Evolutionary conservation across 2,888 invertebrate species (phyloP), one percentile per base, ranked within the genome.

Genomic region (Monoplex corrugatus): DNA sequence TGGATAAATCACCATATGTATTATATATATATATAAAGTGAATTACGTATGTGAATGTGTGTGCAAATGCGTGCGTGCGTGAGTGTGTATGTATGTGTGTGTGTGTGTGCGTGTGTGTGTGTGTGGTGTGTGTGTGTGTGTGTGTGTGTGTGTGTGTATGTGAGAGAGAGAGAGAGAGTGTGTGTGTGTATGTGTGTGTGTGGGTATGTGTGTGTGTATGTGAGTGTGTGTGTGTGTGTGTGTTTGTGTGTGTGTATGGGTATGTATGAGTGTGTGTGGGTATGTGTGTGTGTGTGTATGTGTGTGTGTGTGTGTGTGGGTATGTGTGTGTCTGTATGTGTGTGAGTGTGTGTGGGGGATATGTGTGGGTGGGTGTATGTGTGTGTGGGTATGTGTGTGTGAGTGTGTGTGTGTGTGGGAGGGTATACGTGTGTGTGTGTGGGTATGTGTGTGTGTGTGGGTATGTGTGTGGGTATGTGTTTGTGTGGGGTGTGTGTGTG

Each of bases 91-190:
- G 50, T 50, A 19, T 50, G 50, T 50, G 50, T 50, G 50, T 50
- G 19, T 19, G 50, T 13, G 50, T 8, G 10, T 50, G 50, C 19
- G 50, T 50, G 50, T 50, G 10, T 19, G 72, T 72, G 72, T 72
- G n/a, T 2, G 72, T 72, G 78, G 8, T 72, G 72, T 72, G 72
- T n/a, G 72, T 72, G 72, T 72, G 72, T n/a, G 72, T 50, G 50
- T 50, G 50, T 50, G n/a, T 80, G 80, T 80, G 23, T 16, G 80
- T 80, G 80, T 80, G 80, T 80, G 80, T 80, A 38, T 80, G 80
- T 80, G 80, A 32, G 80, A 32, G 23, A 5, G 23, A 5, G 13
- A 32, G 80, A 32, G 80, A 13, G 38, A 13, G 80, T 75, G 23
- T 87, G 43, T 45, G n/a, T 50, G 78, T 80, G 28, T 86, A 35